These are phyloP conservation scores for Zaprionus davidi DNA, from an alignment of 1,140 invertebrate species.

Conservation along the genomic window DNA sequence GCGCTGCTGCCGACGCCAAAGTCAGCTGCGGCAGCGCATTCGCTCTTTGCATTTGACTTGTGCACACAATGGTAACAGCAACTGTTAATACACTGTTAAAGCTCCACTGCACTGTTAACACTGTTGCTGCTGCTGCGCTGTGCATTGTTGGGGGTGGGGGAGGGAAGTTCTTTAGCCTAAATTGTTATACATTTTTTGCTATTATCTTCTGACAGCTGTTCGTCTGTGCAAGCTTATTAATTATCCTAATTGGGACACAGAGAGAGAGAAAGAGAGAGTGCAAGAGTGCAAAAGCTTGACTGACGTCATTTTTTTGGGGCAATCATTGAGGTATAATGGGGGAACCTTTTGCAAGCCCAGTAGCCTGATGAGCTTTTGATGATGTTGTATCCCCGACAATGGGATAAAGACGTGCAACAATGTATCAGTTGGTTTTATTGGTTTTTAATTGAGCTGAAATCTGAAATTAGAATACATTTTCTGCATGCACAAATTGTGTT, in stretches of 20 bases:
- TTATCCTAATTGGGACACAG: conserved; percentile 39
- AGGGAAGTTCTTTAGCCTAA: conserved; percentile 12
- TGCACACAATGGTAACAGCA: conserved; percentile 11
- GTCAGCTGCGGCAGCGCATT: conserved; percentile 42
- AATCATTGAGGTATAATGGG: conserved; percentile 33
- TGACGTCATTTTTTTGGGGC: conserved; percentile 37
- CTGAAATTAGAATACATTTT: conserved; percentile 10
- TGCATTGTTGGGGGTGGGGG: not conserved
- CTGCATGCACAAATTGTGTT: conserved; percentile 14
- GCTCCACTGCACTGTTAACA: not conserved
- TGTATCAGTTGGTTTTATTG: not conserved
- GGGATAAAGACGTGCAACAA: conserved; percentile 22
- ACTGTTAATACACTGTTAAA: conserved; percentile 35
- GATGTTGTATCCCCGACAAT: conserved; percentile 6
- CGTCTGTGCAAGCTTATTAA: conserved; percentile 34
- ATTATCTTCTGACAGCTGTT: conserved; percentile 43
- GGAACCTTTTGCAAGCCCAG: conserved; percentile 25
- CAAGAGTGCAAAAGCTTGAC: conserved; percentile 20
- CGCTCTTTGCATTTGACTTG: conserved; percentile 46
- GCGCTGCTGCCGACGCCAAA: conserved; percentile 5
- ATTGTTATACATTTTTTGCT: conserved; percentile 1
- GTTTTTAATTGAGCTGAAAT: conserved; percentile 4
- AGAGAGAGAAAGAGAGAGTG: not conserved
- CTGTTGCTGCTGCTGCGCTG: conserved; percentile 11
- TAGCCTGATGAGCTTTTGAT: conserved; percentile 54